Evolutionary conservation across 2,888 invertebrate species (phyloP), one percentile per base, ranked within the genome.

Genomic region (Steinernema carpocapsae): DNA sequence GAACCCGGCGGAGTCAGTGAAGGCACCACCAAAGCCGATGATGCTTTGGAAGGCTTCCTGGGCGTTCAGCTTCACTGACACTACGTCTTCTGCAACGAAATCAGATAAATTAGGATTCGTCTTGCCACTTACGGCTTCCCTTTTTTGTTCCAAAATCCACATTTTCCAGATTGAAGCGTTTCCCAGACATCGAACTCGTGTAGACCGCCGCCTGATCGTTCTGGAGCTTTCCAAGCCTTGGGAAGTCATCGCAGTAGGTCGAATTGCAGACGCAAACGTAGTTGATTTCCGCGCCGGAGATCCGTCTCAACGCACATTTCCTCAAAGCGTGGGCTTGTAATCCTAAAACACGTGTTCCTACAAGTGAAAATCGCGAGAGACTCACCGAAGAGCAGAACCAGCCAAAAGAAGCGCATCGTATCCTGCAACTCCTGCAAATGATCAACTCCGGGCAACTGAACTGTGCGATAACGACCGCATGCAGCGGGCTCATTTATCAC

Each of bases 1-100:
- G 19, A 93, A 91, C 0, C 92, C 92, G 1, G 91, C 89, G 10
- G 91, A 88, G 85, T 91, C 91, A 0, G 94, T 95, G 76, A 94
- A 93, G 0, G 94, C 93, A 0, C 93, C 94, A 0, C 76, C 79
- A 56, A 78, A 78, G n/a, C 79, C 79, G 19, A 79, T 32, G 26
- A 78, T 78, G 48, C 52, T 74, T 70, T 78, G 79, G 46, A 48
- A 78, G n/a, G 64, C 48, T 12, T 51, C 71, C 26, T 37, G 48
- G 29, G 74, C 45, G 45, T 74, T 72, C 22, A 74, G 7, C 45
- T 71, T 74, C 3, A 74, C 51, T 0, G 56, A 26, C 4, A 17
- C 32, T n/a, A 14, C 71, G 7, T 14, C 46, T 43, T 71, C 46
- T 43, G 64, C 42, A 0, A 37, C 0, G 32, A 48, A 70, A 59